Conservation (phyloP, 2,113 vertebrate species). For the Sylvia atricapilla region DNA sequence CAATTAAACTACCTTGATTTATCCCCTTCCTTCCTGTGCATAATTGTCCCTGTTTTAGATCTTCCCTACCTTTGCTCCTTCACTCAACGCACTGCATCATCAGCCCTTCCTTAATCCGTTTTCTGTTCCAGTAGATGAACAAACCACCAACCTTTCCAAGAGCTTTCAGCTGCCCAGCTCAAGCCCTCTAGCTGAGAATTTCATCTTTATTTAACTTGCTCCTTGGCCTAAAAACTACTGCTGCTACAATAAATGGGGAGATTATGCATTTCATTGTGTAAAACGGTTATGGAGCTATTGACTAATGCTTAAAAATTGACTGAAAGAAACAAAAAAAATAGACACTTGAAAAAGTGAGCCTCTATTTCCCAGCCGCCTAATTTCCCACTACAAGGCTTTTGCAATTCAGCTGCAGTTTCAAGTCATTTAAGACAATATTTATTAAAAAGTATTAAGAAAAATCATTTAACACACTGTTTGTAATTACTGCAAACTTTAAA, state of each 20-base stretch:
- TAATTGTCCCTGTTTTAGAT: not conserved
- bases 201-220: not conserved
- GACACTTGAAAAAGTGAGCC: not conserved
- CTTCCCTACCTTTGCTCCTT: not conserved
- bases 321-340: not conserved
- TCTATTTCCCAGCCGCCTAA: not conserved
- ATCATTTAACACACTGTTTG: fast-evolving
- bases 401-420: not conserved
- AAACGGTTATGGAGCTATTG: fast-evolving
- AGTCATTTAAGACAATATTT: not conserved
- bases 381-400: not conserved
- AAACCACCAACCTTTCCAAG: fast-evolving
- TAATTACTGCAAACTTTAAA: not conserved
- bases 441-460: not conserved
- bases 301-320: not conserved
- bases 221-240: not conserved
- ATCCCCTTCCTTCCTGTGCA: not conserved
- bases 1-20: not conserved
- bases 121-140: not conserved
- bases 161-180: not conserved
- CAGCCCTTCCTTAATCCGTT: not conserved
- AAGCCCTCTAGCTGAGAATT: not conserved
- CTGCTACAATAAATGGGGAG: not conserved
- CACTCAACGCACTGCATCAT: not conserved
- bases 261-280: fast-evolving